phyloP scores from a whole-genome alignment of 2,113 vertebrate species.

The Choloepus hoffmanni region DNA sequence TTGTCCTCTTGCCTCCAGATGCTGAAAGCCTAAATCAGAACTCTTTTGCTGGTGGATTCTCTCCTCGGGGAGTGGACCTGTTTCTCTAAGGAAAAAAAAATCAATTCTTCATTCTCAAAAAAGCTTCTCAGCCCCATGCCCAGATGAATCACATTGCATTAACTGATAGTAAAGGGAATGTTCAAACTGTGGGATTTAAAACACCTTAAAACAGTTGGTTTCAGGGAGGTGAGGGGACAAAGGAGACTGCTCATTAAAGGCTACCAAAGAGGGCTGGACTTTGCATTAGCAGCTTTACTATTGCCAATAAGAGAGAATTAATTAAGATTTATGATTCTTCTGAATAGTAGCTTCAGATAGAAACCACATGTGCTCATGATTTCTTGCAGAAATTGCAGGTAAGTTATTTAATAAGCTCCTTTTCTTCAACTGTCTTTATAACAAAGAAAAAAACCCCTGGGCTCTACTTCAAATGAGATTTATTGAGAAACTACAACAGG shows the following conservation, averaged over 20 bases:
- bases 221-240: not conserved
- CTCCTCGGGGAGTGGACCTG: not conserved
- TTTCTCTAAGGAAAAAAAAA: not conserved
- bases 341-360: not conserved
- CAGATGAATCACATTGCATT: no score
- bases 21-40: no score
- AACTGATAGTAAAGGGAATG: accelerated
- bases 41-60: no score
- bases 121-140: accelerated
- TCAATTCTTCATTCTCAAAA: not conserved
- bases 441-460: not conserved
- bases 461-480: not conserved
- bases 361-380: not conserved
- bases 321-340: not conserved
- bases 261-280: accelerated
- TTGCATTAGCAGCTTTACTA: accelerated
- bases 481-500: not conserved
- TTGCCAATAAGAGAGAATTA: not conserved
- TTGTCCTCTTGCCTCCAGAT: not conserved
- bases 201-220: accelerated
- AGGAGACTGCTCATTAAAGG: accelerated
- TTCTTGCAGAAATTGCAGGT: not conserved
- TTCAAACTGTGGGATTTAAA: accelerated
- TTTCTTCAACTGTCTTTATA: not conserved
- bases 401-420: not conserved